phyloP scores from a whole-genome alignment of 2,888 invertebrate species.

The Catocala nupta region DNA sequence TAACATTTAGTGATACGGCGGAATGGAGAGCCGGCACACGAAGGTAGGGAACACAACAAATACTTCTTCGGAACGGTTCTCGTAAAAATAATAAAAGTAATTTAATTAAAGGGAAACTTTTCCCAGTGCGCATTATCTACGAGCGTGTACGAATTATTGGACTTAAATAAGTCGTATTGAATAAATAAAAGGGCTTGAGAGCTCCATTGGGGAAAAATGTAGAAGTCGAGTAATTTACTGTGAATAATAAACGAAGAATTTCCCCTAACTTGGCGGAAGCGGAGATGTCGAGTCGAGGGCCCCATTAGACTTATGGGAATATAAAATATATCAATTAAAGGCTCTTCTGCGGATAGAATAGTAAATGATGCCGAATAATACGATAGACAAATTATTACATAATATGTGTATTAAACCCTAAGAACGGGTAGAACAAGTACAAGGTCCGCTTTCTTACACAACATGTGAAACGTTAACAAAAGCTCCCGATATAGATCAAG shows the following conservation, averaged over 20 bases:
- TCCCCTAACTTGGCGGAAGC: conserved; percentile 62
- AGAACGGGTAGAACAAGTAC: conserved; percentile 18
- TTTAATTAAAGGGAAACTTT: conserved; percentile 50
- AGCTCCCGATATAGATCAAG: conserved; percentile 75
- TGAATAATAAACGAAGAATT: conserved; percentile 82
- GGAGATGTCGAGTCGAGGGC: conserved; percentile 56
- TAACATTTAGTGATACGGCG: conserved; percentile 55
- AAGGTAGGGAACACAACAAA: conserved; percentile 29
- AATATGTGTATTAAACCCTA: conserved; percentile 6
- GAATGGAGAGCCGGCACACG: conserved; percentile 21
- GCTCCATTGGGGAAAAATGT: conserved; percentile 72
- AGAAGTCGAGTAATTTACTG: conserved; percentile 76
- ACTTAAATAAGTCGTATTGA: conserved; percentile 71
- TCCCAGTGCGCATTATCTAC: conserved; percentile 53
- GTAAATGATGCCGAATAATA: conserved; percentile 28
- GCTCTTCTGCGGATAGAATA: conserved; percentile 37
- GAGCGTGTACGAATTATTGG: conserved; percentile 64
- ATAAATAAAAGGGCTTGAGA: conserved; percentile 77
- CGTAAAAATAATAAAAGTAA: conserved; percentile 46
- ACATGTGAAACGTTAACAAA: conserved; percentile 52
- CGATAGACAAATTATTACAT: conserved; percentile 23
- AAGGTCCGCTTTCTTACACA: conserved; percentile 25
- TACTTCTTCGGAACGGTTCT: conserved; percentile 34
- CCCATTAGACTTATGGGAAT: conserved; percentile 63
- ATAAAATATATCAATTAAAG: conserved; percentile 68